Evolutionary conservation across 2,113 vertebrate species (phyloP).

Genomic region (Tylochromis polylepis): DNA sequence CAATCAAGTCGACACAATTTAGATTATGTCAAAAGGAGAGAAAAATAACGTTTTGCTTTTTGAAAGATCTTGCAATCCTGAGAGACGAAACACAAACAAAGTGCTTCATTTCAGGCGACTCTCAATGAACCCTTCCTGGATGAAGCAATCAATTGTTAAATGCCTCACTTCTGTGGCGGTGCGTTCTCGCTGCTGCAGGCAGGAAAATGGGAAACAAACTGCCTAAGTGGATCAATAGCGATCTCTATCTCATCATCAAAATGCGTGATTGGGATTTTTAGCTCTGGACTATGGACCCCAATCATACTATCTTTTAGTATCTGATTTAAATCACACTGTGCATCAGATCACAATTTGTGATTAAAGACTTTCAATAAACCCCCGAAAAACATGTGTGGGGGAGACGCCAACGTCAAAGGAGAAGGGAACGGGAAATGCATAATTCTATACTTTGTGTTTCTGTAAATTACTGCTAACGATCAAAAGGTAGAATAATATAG

Average conservation of each 20-base stretch:
- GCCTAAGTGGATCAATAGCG: conserved; percentile 55
- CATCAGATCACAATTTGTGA: conserved; percentile 26
- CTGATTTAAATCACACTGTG: conserved; percentile 1
- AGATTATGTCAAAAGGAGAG: neutral
- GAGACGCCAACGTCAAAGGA: neutral
- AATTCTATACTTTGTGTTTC: neutral
- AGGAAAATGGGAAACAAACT: conserved; percentile 14
- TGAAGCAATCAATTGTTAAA: conserved; percentile 42
- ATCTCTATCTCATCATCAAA: conserved; percentile 46
- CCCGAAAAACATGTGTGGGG: neutral
- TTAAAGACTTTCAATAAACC: conserved; percentile 6
- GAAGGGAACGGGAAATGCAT: neutral
- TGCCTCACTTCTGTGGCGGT: neutral
- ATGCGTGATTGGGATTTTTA: conserved; percentile 51
- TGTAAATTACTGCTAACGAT: neutral
- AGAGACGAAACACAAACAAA: conserved; percentile 8
- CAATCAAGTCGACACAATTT: neutral
- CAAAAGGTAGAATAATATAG: neutral
- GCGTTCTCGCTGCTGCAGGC: conserved; percentile 23
- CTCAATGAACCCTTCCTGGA: conserved; percentile 14
- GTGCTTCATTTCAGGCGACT: conserved; percentile 27
- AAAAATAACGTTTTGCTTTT: neutral
- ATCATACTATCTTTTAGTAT: neutral
- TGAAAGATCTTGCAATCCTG: neutral
- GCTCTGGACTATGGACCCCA: neutral